phyloP scores from a whole-genome alignment of 2,888 invertebrate species.

The Pachliopta kotzebuea region DNA sequence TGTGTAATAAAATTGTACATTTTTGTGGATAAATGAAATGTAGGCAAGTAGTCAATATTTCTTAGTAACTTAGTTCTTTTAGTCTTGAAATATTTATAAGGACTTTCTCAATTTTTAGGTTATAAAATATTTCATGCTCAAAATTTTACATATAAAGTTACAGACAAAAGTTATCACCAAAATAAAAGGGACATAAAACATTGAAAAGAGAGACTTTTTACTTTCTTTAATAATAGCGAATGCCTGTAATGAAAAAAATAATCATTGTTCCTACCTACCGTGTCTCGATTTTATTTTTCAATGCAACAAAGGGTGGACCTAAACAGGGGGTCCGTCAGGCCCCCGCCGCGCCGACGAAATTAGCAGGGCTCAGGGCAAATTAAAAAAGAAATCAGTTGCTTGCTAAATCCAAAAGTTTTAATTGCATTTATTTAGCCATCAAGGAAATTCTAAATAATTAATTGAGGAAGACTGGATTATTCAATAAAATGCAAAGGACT shows the following conservation, averaged over 20 bases:
- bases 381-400: conserved; percentile 78
- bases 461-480: conserved; percentile 47
- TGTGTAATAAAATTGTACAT: too few species aligned
- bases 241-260: conserved; percentile 31
- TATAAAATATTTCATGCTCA: background rate
- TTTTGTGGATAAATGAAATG: too few species aligned
- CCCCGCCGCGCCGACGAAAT: conserved; percentile 71
- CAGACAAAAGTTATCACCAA: background rate
- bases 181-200: background rate
- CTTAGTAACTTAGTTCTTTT: too few species aligned
- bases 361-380: conserved; percentile 70
- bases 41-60: too few species aligned
- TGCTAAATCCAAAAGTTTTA: conserved; percentile 76
- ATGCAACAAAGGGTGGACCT: conserved; percentile 58
- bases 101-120: too few species aligned
- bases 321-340: conserved; percentile 69
- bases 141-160: background rate
- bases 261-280: conserved; percentile 33
- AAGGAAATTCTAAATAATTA: conserved; percentile 64
- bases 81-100: too few species aligned
- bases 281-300: conserved; percentile 43
- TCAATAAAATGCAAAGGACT: conserved; percentile 2
- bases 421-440: conserved; percentile 78
- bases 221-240: conserved; percentile 13
- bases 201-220: background rate